phyloP scores from a whole-genome alignment of 2,888 invertebrate species.

The Rapana venosa region DNA sequence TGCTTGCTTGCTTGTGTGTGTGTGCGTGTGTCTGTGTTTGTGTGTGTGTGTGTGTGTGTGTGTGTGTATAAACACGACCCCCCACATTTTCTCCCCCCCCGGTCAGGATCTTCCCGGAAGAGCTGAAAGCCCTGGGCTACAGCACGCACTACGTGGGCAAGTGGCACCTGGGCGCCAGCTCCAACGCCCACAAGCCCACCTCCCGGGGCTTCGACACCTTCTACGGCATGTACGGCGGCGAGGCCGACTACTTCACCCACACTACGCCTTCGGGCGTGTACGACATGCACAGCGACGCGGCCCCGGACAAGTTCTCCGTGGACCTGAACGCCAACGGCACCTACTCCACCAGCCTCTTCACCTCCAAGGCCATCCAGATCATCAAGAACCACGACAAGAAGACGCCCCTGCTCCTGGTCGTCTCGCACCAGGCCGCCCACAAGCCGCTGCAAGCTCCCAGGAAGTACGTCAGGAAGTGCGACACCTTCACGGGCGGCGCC shows the following conservation, averaged over 20 bases:
- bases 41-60: no score
- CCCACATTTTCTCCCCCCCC: no score
- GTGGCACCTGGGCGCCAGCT: conserved; percentile 39
- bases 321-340: conserved; percentile 58
- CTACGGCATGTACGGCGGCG: neutral
- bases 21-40: no score
- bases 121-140: conserved; percentile 19
- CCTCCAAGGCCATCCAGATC: conserved; percentile 64
- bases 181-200: neutral
- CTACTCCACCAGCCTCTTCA: conserved; percentile 68
- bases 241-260: no score
- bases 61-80: no score
- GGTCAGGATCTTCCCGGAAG: conserved; percentile 47
- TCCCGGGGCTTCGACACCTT: neutral
- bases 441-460: no score
- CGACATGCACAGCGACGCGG: conserved; percentile 54
- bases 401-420: no score
- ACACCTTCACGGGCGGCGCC: no score
- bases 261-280: no score
- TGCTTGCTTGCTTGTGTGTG: no score
- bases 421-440: no score
- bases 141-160: conserved; percentile 37
- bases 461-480: no score
- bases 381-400: conserved; percentile 51
- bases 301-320: conserved; percentile 60